Conservation (phyloP, 2,888 invertebrate genomes). For the Cryptophagus acutangulus region DNA sequence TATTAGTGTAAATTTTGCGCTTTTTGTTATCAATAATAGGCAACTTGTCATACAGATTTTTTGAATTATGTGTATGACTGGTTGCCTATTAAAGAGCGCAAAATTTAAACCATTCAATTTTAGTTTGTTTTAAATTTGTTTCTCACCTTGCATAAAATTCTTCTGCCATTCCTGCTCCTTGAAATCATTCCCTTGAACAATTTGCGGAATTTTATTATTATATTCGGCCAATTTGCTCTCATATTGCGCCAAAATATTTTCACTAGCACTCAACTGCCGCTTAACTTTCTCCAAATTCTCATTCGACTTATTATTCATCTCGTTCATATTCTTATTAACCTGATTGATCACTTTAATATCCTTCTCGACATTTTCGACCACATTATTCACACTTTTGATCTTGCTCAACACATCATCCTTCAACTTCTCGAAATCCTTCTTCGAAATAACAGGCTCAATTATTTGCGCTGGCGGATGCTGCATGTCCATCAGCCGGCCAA, state of each 20-base stretch:
- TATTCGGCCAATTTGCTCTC: conserved; percentile 54
- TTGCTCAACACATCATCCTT: conserved; percentile 36
- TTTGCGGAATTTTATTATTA: conserved; percentile 38
- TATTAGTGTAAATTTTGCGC: too few species aligned
- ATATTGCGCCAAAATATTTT: conserved; percentile 55
- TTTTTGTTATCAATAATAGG: too few species aligned
- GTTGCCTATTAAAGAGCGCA: not conserved
- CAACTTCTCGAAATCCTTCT: conserved; percentile 36
- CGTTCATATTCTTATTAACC: conserved; percentile 44
- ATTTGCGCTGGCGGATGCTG: conserved; percentile 33
- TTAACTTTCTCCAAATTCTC: conserved; percentile 48
- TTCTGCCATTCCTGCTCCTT: conserved; percentile 40
- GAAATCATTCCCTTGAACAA: conserved; percentile 23
- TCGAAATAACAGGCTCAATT: conserved; percentile 31
- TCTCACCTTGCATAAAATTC: conserved; percentile 40
- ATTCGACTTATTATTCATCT: conserved; percentile 48
- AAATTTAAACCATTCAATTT: too few species aligned
- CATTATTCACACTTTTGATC: conserved; percentile 41
- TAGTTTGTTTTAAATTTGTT: too few species aligned
- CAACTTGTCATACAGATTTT: too few species aligned
- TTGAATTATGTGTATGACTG: too few species aligned
- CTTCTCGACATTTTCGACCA: conserved; percentile 30
- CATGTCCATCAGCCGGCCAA: too few species aligned
- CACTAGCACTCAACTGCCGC: conserved; percentile 49
- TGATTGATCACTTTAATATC: conserved; percentile 39